Base-by-base conservation (phyloP, 2,888 invertebrate species). In the Drosophila basisetae region DNA sequence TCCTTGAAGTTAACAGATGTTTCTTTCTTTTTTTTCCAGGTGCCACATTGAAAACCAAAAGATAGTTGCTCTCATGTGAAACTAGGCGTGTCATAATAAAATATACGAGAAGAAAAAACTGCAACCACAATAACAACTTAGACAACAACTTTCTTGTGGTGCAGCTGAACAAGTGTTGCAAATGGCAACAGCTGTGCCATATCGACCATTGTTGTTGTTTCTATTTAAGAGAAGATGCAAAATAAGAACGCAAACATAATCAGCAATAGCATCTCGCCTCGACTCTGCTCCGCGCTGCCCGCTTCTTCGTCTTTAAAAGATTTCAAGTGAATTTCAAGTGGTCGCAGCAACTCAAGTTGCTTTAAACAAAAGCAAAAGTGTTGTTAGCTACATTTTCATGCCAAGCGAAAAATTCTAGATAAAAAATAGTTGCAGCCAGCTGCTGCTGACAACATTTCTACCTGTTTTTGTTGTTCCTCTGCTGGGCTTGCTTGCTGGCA, bases 301-400 rank as follows among this genome's bases (percentile, higher is more conserved):
- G 30, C 30, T 5, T 10, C 18, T 10, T 22, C 37, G 37, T 43
- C 63, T 39, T 52, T 33, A 55, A 69, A 64, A 22, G 55, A 63
- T 58, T 80, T 77, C 76, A 67, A 41, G 39, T 54, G 68, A 78
- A 79, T 59, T 78, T 73, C 18, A 47, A 62, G 47, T 13, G 39
- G 71, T n/a, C 33, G 54, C 39, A 35, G 31, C 39, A 35, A 47
- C 39, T 73, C 55, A 30, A 59, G 47, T 76, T 56, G 50, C 61
- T 65, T n/a, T 39, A 69, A 78, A 87, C 73, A 85, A 89, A 89
- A 89, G 77, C 88, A 85, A 85, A 88, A 85, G 85, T 90, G 88
- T 80, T 73, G 62, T 56, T 64, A 62, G 80, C 79, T 37, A 69
- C 68, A 66, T 75, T 83, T 74, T 73, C 67, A 63, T 64, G 67